Evolutionary conservation across 2,797 vertebrate species (phyloP), one percentile per base, ranked within the genome.

Genomic region (Rhinogobio ventralis): DNA sequence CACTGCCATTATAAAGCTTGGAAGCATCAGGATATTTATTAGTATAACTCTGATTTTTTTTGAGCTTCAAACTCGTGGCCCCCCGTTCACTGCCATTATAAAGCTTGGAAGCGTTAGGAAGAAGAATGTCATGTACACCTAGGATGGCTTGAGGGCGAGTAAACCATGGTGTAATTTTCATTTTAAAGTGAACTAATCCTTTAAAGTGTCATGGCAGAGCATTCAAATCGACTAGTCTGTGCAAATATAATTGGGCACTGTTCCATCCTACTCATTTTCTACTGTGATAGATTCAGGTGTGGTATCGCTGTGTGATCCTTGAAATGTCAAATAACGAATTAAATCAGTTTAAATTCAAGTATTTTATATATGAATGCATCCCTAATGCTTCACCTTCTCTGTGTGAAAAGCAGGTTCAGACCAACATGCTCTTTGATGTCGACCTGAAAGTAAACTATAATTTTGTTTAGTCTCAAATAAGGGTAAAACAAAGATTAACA

Each of bases 381-480:
- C 25, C 36, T 23, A 66, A 42, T 7, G 25, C 10, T 23, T 51
- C 7, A 55, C 79, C 9, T 20, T 71, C 46, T 69, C 8, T 39
- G 62, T 51, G 45, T 36, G 5, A 51, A 79, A 79, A 36, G 30
- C 62, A 79, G 7, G 1, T 55, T 81, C n/a, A 57, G 30, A 80
- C 46, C 5, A 33, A 64, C 28, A 13, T 25, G n/a, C n/a, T n/a
- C 39, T 33, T 30, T 60, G 28, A 74, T 49, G 23, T 33, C 39
- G 25, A 49, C 7, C 28, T 33, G 13, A 17, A 64, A 42, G 42
- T 23, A 82, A 82, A 73, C 30, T 19, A 69, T 69, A 1, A 11
- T 25, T 42, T 77, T 42, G n/a, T 60, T 77, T 60, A 8, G n/a
- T 19, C 62, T 53, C 30, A 77, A 83, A 42, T 76, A 8, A 67